These are phyloP conservation scores for Bombycilla garrulus DNA, from an alignment of 2,113 vertebrate genomes.

Conservation along the genomic window DNA sequence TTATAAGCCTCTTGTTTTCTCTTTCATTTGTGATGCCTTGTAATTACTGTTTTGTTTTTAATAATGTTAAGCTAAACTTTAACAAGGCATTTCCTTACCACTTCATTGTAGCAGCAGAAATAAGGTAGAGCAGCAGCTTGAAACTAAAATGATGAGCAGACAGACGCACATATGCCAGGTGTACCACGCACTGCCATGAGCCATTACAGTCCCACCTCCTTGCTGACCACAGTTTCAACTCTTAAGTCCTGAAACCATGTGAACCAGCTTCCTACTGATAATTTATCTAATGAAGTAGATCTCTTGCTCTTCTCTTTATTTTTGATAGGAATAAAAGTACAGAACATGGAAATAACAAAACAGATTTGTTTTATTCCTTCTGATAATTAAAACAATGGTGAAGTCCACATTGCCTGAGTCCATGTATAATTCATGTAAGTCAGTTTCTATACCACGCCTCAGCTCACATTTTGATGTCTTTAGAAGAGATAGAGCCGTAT, in stretches of 20 bases:
- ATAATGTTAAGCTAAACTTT: not conserved
- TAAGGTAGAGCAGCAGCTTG: not conserved
- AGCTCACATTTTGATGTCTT: not conserved
- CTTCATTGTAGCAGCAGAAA: slow-evolving; percentile 21
- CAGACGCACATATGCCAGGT: accelerated
- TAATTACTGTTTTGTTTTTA: slow-evolving; percentile 47
- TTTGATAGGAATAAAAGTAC: not conserved
- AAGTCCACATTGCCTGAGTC: not conserved
- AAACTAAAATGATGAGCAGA: not conserved
- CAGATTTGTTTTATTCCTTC: not conserved
- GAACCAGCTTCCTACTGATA: not conserved
- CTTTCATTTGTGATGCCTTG: not conserved
- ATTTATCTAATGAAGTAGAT: not conserved
- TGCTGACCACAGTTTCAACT: not conserved
- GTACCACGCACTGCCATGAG: not conserved
- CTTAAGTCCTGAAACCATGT: not conserved
- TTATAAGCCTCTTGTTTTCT: slow-evolving; percentile 32
- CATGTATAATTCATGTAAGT: not conserved
- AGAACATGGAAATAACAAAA: not conserved
- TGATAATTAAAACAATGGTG: not conserved
- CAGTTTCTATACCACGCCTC: not conserved
- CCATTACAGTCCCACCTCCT: not conserved
- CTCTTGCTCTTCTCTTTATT: not conserved
- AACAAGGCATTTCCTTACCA: slow-evolving; percentile 36
- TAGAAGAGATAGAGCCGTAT: not conserved